Conservation (phyloP, 2,888 invertebrate species). For the Drosophila percnosoma region DNA sequence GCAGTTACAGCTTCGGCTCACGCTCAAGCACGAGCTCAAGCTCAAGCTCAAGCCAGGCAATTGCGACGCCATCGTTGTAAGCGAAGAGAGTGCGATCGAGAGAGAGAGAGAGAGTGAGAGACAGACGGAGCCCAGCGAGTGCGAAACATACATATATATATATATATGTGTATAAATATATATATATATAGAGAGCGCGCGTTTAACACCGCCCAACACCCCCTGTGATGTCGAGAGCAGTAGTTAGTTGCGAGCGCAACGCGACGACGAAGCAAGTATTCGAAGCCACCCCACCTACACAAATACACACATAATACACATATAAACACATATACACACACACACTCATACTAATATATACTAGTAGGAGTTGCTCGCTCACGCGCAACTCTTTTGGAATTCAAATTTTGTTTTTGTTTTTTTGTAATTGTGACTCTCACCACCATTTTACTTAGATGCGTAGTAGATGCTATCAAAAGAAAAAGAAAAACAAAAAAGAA, state of each 20-base stretch:
- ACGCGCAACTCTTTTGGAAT: constrained; percentile 37
- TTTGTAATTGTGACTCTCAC: constrained; percentile 80
- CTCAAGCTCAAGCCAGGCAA: constrained; percentile 69
- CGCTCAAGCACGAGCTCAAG: constrained; percentile 49
- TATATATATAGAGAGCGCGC: constrained; percentile 45
- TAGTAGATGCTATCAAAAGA: constrained; percentile 69
- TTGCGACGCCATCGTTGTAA: constrained; percentile 74
- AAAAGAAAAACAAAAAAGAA: constrained; percentile 32
- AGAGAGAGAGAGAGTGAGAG: constrained; percentile 38
- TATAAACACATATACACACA: constrained; percentile 36
- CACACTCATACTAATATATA: constrained; percentile 67
- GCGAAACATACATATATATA: constrained; percentile 29
- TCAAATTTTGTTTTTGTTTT: constrained; percentile 31
- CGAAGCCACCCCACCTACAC: constrained; percentile 81
- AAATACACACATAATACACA: constrained; percentile 52
- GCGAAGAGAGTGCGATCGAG: constrained; percentile 13
- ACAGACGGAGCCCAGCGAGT: constrained; percentile 52
- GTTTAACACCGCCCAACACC: constrained; percentile 70
- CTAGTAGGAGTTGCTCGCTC: constrained; percentile 43
- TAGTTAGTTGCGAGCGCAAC: constrained; percentile 73
- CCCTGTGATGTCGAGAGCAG: constrained; percentile 77
- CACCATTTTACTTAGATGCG: constrained; percentile 81
- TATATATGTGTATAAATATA: not conserved
- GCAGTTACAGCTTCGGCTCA: constrained; percentile 72
- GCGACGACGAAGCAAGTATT: constrained; percentile 80